A percentile compares a stretch with the other conserved stretches of the same genome.
phyloP scores from a whole-genome alignment of 1,140 invertebrate species.

The Cryptotermes secundus region DNA sequence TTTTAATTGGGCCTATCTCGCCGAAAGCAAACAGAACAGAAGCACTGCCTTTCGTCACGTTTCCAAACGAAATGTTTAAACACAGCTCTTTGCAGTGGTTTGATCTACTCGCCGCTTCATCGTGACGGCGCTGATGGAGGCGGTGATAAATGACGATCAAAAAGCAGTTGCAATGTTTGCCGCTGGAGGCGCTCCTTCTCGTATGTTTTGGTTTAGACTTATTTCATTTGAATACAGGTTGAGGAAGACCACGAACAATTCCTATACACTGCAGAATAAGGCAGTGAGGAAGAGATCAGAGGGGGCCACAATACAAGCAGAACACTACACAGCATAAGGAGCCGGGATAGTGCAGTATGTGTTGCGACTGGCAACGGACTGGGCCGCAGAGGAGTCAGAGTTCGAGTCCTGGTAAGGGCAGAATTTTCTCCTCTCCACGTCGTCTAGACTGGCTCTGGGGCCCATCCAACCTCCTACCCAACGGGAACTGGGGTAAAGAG shows the following conservation, averaged over 20 bases:
- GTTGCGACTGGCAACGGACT: too few relatives aligned
- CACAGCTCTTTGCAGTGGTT: not conserved
- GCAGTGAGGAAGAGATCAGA: too few relatives aligned
- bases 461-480: too few relatives aligned
- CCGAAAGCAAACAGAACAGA: not conserved
- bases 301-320: too few relatives aligned
- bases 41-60: conserved; percentile 8
- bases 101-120: not conserved
- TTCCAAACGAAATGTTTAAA: conserved; percentile 18
- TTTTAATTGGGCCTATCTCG: not conserved
- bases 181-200: not conserved
- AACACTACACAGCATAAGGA: too few relatives aligned
- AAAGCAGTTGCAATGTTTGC: conserved; percentile 4
- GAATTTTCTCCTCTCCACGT: too few relatives aligned
- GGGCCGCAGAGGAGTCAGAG: too few relatives aligned
- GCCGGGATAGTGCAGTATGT: too few relatives aligned
- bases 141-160: conserved; percentile 1
- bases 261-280: too few relatives aligned
- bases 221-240: not conserved
- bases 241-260: not conserved
- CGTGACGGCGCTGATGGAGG: not conserved
- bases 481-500: too few relatives aligned
- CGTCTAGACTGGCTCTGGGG: too few relatives aligned
- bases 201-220: not conserved
- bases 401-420: too few relatives aligned